Evolutionary conservation across 1,140 invertebrate genomes (phyloP).

Genomic region (Drosophila lini): DNA sequence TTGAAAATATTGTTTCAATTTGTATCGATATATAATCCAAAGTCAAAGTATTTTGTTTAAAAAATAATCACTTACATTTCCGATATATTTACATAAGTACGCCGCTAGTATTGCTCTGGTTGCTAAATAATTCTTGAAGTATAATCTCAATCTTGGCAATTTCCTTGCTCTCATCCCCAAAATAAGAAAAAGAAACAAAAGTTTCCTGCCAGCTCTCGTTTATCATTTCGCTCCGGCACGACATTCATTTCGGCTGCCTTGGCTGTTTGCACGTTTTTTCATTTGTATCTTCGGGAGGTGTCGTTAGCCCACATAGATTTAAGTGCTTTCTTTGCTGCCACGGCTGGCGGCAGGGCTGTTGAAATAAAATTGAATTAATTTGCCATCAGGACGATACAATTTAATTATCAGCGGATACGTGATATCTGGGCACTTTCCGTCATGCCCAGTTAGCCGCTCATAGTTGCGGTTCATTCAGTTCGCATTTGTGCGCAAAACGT

Average conservation of each 20-base stretch:
- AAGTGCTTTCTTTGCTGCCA: conserved; percentile 18
- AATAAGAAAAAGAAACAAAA: conserved; percentile 12
- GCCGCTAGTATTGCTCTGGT: background rate
- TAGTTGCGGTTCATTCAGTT: conserved; percentile 23
- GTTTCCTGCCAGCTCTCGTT: conserved; percentile 24
- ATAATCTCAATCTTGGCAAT: conserved; percentile 44
- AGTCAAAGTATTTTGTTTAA: background rate
- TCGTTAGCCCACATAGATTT: conserved; percentile 35
- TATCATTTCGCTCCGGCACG: conserved; percentile 28
- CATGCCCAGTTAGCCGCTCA: conserved; percentile 23
- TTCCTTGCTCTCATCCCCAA: conserved; percentile 7
- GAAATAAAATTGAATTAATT: conserved; percentile 55
- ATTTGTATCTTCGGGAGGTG: conserved; percentile 38
- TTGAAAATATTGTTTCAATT: background rate
- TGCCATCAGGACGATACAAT: conserved; percentile 32
- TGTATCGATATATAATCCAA: background rate
- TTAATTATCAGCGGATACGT: conserved; percentile 45
- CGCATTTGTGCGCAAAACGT: conserved; percentile 19
- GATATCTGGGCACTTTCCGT: conserved; percentile 21
- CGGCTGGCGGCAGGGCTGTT: background rate
- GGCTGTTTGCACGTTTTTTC: conserved; percentile 47
- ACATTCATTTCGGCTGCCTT: conserved; percentile 31
- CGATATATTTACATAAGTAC: background rate
- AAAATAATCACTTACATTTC: background rate
- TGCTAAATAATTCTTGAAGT: conserved; percentile 5